A percentile compares a stretch with the other conserved stretches of the same genome.
phyloP scores from a whole-genome alignment of 2,797 vertebrate species.

The Eurystomus glaucurus region DNA sequence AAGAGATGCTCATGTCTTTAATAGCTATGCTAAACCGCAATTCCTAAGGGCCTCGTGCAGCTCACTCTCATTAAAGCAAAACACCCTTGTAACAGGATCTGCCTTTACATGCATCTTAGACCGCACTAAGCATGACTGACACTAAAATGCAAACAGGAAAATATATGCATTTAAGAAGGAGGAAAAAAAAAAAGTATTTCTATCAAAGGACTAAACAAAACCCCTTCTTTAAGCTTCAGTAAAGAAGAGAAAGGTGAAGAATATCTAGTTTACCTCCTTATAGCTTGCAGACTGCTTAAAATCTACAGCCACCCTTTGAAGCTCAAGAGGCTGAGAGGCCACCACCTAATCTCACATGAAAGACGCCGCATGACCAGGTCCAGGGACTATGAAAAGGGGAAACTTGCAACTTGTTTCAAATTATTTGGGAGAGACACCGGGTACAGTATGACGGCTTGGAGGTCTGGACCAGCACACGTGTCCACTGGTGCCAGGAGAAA shows the following conservation, averaged over 20 bases:
- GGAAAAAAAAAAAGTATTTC: neutral
- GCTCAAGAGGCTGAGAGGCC: neutral
- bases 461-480: accelerated
- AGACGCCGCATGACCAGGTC: neutral
- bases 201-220: neutral
- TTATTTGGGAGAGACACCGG: neutral
- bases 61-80: neutral
- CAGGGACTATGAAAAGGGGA: neutral
- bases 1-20: neutral
- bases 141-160: neutral
- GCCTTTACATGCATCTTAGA: neutral
- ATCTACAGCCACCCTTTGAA: neutral
- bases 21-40: neutral
- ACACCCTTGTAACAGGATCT: neutral
- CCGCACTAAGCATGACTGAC: neutral
- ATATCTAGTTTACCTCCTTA: neutral
- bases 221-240: neutral
- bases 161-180: neutral
- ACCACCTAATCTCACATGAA: accelerated
- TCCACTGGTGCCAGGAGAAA: neutral
- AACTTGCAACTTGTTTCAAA: neutral
- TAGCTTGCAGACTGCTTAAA: neutral
- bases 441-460: accelerated
- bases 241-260: neutral
- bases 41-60: neutral